Evolutionary conservation across 2,888 invertebrate genomes (phyloP), one percentile per base, ranked within the genome.

Genomic region (Prosapia bicincta): DNA sequence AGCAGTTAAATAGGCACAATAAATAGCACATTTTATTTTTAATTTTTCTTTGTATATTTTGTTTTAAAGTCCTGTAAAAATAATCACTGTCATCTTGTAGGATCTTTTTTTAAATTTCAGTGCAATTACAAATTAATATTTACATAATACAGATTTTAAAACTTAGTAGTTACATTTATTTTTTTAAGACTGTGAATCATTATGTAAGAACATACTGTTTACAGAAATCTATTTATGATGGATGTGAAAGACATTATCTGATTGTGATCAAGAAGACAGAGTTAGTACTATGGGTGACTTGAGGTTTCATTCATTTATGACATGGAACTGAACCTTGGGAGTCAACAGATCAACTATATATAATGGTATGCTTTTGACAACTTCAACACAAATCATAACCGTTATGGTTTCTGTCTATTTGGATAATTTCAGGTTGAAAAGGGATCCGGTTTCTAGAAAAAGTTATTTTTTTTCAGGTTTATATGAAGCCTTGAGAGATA

Each of bases 171-270:
- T 54, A 54, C 54, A 54, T 20, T 20, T 20, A 10, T n/a, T n/a
- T n/a, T n/a, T n/a, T n/a, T n/a, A 54, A 54, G 54, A 20, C 7
- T 54, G 54, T 20, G 54, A 54, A 15, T 13, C 15, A 38, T 54
- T 54, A 54, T 54, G 54, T 54, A 54, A 54, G 54, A 54, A 54
- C 54, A n/a, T 54, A 54, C 54, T 54, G n/a, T 54, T 54, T 54
- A 20, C 54, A 54, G 54, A 54, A 54, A 54, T 54, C 54, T 54
- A 54, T 54, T 54, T 54, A 20, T 54, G 54, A 54, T 13, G 54
- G 54, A 54, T 54, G 54, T 54, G 54, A 54, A 54, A 54, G 54
- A 54, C 54, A 54, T 54, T 54, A 54, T 20, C 54, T 54, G 5
- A 54, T 54, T 54, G 54, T 54, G 54, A 54, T 20, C 10, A 54